Base-by-base conservation (phyloP, 1,140 invertebrate genomes). In the Pectinophora gossypiella region DNA sequence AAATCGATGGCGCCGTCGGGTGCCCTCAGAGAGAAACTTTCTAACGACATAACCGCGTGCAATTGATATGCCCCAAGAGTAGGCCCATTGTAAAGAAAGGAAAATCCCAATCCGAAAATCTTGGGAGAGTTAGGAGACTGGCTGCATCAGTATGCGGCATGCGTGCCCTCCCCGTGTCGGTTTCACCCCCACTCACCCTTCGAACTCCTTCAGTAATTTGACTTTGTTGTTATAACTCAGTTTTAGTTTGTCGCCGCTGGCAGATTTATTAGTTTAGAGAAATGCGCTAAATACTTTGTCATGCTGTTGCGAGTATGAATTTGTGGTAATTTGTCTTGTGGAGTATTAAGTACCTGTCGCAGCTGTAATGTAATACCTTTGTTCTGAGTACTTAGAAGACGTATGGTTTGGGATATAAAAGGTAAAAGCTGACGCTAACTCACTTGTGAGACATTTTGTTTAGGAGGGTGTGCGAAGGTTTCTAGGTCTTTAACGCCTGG, bases 171-270 rank as follows among this genome's bases (percentile, higher is more conserved):
- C 70, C 77, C 72, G 80, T 86, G 80, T 83, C 77, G 77, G 69
- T 74, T 68, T n/a, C n/a, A 63, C 68, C 57, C 54, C 57, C 67
- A 58, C 62, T 50, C 54, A 57, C 65, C 63, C 69, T 58, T 48
- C 53, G 75, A 85, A 85, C 78, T 87, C 81, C 81, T 82, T 84
- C 68, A 67, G 79, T 86, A 85, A 86, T 87, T 85, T 83, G 81
- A 87, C 81, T 87, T 87, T 85, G 84, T 85, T 85, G 79, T 87
- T 86, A 81, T 87, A 87, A 87, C 79, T 85, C 78, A 83, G 84
- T 87, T 87, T 78, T 72, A 77, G 73, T 83, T 85, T 84, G 80
- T 85, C 75, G 79, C 63, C 70, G 75, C 71, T 72, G 68, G 65
- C 71, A 76, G 77, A 87, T 84, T 85, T 87, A 87, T 85, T 84